A percentile compares a stretch with the other conserved stretches of the same genome.
phyloP scores from a whole-genome alignment of 2,797 vertebrate genomes.

The Microchirus variegatus region DNA sequence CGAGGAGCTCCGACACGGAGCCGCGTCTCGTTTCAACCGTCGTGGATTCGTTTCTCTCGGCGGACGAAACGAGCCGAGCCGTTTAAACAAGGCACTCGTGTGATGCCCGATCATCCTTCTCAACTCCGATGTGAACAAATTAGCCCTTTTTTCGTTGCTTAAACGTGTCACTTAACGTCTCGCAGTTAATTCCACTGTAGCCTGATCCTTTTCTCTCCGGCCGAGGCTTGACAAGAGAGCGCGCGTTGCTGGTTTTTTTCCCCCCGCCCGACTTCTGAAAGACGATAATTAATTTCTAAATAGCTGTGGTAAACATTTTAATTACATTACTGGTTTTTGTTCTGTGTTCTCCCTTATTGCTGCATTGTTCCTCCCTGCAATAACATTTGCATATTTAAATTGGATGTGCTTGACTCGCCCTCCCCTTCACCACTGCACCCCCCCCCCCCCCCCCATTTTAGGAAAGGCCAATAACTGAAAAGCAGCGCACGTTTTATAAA shows the following conservation, averaged over 20 bases:
- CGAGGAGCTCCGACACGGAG: too few species aligned
- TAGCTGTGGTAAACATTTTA: slow-evolving; percentile 59
- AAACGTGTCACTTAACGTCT: slow-evolving; percentile 4
- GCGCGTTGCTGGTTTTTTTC: slow-evolving; percentile 8
- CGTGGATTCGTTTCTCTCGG: neutral
- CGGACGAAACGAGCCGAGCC: neutral
- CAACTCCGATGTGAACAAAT: slow-evolving; percentile 26
- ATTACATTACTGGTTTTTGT: slow-evolving; percentile 51
- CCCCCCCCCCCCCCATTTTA: neutral
- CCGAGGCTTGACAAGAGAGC: slow-evolving; percentile 4
- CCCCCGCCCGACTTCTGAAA: slow-evolving; percentile 26
- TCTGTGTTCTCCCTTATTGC: slow-evolving; percentile 64
- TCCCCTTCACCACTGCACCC: slow-evolving; percentile 26
- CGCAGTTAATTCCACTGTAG: neutral
- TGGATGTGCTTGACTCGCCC: slow-evolving; percentile 84
- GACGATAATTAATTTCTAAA: slow-evolving; percentile 55
- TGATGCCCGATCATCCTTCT: slow-evolving; percentile 1
- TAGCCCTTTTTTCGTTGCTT: slow-evolving; percentile 1
- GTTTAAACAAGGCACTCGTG: neutral
- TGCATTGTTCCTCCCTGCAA: slow-evolving; percentile 72
- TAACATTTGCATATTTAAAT: slow-evolving; percentile 94
- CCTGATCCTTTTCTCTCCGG: slow-evolving; percentile 13
- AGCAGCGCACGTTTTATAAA: neutral
- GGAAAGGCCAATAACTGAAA: neutral
- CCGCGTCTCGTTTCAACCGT: too few species aligned